These are phyloP conservation scores for Rhagonycha fulva DNA, from an alignment of 2,888 invertebrate genomes.

Conservation along the genomic window DNA sequence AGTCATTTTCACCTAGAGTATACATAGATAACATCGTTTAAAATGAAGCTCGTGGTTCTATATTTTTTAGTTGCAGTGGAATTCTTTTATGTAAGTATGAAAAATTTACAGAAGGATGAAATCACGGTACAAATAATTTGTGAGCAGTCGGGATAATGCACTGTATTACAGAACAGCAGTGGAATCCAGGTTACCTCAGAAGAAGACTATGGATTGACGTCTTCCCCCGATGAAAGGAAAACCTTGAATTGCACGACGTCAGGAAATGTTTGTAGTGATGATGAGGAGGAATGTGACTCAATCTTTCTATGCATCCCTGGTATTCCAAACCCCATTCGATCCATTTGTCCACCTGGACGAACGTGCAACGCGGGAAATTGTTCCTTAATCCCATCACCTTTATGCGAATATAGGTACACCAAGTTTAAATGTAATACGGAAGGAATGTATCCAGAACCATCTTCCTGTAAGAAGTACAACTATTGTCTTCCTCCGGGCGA, in stretches of 20 bases:
- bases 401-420: not conserved
- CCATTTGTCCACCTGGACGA: not conserved
- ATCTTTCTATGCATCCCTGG: not conserved
- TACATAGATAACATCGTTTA: not conserved
- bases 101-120: not conserved
- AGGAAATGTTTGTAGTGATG: not conserved
- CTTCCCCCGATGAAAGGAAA: not conserved
- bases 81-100: not conserved
- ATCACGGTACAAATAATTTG: no score
- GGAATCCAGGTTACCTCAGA: not conserved
- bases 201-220: not conserved
- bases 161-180: not conserved
- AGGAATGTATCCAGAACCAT: conserved; percentile 9
- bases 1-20: not conserved
- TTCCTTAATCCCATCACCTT: not conserved
- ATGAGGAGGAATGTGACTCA: not conserved
- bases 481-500: not conserved
- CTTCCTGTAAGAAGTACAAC: not conserved
- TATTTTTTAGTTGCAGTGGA: not conserved
- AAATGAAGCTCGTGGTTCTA: not conserved
- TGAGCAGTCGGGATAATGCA: no score
- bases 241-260: not conserved
- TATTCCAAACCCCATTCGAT: not conserved
- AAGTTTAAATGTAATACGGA: not conserved
- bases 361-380: not conserved